Conservation (phyloP, 2,888 invertebrate species). For the Hydriomena furcata region DNA sequence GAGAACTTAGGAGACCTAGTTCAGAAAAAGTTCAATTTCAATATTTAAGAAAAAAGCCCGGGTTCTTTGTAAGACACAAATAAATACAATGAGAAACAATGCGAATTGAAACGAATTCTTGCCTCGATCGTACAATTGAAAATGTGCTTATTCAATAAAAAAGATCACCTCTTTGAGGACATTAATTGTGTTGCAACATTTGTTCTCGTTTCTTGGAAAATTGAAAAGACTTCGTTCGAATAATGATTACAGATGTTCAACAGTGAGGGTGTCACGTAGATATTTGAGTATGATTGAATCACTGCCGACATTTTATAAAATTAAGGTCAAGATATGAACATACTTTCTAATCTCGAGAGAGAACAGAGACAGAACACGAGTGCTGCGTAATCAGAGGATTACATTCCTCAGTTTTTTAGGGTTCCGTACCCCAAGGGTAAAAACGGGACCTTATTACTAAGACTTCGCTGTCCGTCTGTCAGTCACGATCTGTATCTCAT, state of each 20-base stretch:
- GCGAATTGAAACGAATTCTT: slow-evolving; percentile 4
- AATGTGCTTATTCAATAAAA: slow-evolving; percentile 23
- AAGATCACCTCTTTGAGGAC: slow-evolving; percentile 21
- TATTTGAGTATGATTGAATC: slow-evolving; percentile 4
- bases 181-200: slow-evolving; percentile 23
- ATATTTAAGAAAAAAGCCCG: no score
- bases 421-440: no score
- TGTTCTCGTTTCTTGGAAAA: slow-evolving; percentile 22
- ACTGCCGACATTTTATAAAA: neutral
- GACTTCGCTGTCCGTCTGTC: no score
- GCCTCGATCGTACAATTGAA: slow-evolving; percentile 15
- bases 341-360: no score
- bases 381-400: neutral
- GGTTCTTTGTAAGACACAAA: neutral
- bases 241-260: slow-evolving; percentile 3
- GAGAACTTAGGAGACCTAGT: slow-evolving; percentile 9
- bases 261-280: slow-evolving; percentile 9
- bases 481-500: no score
- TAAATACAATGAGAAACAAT: neutral
- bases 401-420: no score
- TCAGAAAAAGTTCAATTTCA: no score
- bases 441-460: no score
- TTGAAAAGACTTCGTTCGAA: slow-evolving; percentile 13
- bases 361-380: no score
- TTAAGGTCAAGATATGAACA: no score